These are phyloP conservation scores for Gavia stellata DNA, from an alignment of 2,113 vertebrate species.

Conservation along the genomic window DNA sequence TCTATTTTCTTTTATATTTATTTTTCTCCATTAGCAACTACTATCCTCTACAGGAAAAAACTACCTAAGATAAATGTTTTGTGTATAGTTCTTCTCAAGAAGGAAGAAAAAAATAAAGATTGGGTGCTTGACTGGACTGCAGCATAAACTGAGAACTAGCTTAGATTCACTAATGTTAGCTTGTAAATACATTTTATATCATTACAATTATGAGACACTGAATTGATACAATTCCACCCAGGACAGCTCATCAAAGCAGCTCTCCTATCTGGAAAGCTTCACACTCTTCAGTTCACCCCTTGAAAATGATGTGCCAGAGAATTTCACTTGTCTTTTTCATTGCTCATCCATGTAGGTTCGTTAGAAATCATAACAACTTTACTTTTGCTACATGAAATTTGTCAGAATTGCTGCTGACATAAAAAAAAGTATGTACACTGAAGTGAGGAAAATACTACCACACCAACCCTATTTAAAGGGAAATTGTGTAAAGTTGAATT, in stretches of 20 bases:
- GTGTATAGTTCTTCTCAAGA: neutral
- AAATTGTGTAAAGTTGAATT: neutral
- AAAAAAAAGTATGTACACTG: neutral
- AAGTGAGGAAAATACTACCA: neutral
- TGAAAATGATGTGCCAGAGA: neutral
- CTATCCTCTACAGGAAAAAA: neutral
- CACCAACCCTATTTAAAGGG: neutral
- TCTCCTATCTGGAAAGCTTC: neutral
- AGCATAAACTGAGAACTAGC: neutral
- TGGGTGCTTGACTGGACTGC: fast-evolving
- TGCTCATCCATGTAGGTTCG: neutral
- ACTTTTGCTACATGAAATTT: neutral
- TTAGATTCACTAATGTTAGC: neutral
- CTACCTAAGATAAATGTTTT: neutral
- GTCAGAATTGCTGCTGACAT: neutral
- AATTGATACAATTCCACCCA: neutral
- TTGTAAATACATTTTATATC: too few species aligned
- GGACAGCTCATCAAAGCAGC: neutral
- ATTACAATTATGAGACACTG: neutral
- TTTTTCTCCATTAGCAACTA: neutral
- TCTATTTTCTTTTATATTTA: neutral
- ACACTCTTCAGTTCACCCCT: neutral
- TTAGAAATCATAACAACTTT: neutral
- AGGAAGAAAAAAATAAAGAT: neutral
- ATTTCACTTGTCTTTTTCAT: neutral